Evolutionary conservation across 2,113 vertebrate species (phyloP), one percentile per base, ranked within the genome.

Genomic region (Carlito syrichta): DNA sequence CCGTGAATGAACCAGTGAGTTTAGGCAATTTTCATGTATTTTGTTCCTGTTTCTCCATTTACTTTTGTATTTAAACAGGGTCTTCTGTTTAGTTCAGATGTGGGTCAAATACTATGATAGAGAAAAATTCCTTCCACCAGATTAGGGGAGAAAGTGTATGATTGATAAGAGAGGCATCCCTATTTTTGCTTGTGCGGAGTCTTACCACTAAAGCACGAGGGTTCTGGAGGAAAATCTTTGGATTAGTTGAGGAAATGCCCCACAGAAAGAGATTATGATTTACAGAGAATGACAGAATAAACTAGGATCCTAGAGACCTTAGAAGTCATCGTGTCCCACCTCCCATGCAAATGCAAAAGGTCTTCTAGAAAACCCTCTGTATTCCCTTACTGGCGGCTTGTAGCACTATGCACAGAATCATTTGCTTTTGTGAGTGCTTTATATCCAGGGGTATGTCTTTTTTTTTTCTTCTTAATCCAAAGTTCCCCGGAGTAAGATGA

Each of bases 161-260:
- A 32, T 16, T 11, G 20, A 27, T 50, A n/a, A n/a, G 16, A 1
- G 69, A 79, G 38, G 4, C 50, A 30, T 74, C 14, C 22, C 78
- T 60, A 43, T 78, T 40, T 43, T 9, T 73, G 40, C 14, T 76
- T 93, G 52, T 38, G 63, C 60, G 30, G 32, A 60, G 35, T 79
- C 52, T 95, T 86, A 38, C 7, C 3, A 35, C 40, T 45, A 10
- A 63, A 96, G 45, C 35, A 20, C 40, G n/a, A 90, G 32, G n/a
- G 48, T n/a, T n/a, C n/a, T n/a, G n/a, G n/a, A 83, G 43, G 73
- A 62, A 96, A 84, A 25, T 82, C 79, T 95, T 68, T 84, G 87
- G 90, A 95, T 77, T 84, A 94, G 45, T 63, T 54, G 87, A 94
- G 76, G 62, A 71, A 66, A 76, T 81, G 84, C 58, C 50, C 87